phyloP scores from a whole-genome alignment of 2,888 invertebrate genomes.

The Gymnoscelis rufifasciata region DNA sequence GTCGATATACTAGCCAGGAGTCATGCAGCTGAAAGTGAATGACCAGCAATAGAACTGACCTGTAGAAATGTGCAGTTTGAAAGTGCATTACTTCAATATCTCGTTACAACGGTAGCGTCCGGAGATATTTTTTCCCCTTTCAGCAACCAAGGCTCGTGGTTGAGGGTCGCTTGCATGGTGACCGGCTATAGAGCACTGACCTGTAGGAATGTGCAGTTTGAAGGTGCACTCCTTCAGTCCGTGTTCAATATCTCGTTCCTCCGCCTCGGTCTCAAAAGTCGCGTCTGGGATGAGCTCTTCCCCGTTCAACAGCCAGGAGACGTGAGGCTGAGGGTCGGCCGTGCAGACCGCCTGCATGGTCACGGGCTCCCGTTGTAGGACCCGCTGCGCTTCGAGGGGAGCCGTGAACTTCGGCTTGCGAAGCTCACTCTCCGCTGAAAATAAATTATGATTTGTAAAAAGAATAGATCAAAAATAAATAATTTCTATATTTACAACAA shows the following conservation, averaged over 20 bases:
- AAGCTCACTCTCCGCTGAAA: constrained; percentile 85
- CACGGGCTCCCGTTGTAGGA: constrained; percentile 83
- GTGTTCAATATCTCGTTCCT: constrained; percentile 84
- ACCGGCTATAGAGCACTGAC: too few relatives aligned
- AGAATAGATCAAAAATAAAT: too few relatives aligned
- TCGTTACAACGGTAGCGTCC: constrained; percentile 84
- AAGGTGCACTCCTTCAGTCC: constrained; percentile 90
- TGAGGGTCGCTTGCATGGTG: too few relatives aligned
- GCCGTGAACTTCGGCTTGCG: constrained; percentile 86
- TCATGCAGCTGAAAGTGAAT: too few relatives aligned
- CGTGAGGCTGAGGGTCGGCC: constrained; percentile 93
- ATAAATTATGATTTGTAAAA: neutral
- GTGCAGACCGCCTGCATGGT: constrained; percentile 86
- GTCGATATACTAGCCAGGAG: too few relatives aligned
- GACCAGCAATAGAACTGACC: too few relatives aligned
- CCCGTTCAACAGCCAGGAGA: constrained; percentile 90
- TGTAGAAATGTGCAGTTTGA: too few relatives aligned
- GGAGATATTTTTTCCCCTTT: constrained; percentile 83
- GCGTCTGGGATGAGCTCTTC: constrained; percentile 82
- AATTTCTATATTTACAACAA: too few relatives aligned
- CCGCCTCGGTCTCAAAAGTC: constrained; percentile 81
- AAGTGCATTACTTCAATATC: too few relatives aligned
- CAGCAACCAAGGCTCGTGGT: too few relatives aligned
- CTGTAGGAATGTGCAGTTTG: constrained; percentile 86
- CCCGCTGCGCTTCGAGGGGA: constrained; percentile 83